Percentiles rank a stretch among this genome's conserved stretches.
Conservation (phyloP, 2,888 invertebrate genomes). For the Pollenia amentaria region DNA sequence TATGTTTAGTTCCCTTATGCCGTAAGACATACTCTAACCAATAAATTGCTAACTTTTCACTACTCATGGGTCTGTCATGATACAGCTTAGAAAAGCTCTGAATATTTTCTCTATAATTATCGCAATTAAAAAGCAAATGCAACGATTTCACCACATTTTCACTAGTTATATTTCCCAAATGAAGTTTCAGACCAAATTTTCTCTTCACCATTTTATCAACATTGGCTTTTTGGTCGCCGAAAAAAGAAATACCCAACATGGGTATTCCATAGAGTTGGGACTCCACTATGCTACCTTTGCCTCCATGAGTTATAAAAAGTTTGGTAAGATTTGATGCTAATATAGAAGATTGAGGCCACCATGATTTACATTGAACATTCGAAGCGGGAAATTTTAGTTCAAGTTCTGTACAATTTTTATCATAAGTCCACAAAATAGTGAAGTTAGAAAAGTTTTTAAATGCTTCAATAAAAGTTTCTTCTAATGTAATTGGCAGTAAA, state of each 20-base stretch:
- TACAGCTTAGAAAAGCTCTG: constrained; percentile 84
- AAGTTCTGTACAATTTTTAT: constrained; percentile 71
- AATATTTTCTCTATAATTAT: constrained; percentile 77
- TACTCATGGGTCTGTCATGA: constrained; percentile 85
- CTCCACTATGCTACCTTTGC: constrained; percentile 91
- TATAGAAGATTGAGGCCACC: constrained; percentile 89
- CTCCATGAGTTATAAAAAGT: constrained; percentile 84
- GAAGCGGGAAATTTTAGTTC: constrained; percentile 23
- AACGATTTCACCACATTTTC: constrained; percentile 72
- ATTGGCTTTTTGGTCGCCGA: constrained; percentile 92
- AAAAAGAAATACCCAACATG: constrained; percentile 90
- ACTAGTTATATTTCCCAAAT: constrained; percentile 67
- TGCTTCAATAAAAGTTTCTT: constrained; percentile 65
- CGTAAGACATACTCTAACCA: constrained; percentile 87
- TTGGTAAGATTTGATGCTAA: constrained; percentile 89
- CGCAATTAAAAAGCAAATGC: constrained; percentile 72
- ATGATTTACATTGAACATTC: constrained; percentile 83
- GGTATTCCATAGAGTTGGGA: constrained; percentile 91
- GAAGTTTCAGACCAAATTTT: constrained; percentile 84
- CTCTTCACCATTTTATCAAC: constrained; percentile 89
- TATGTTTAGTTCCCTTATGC: constrained; percentile 85
- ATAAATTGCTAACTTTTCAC: constrained; percentile 85
- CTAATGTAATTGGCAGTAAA: constrained; percentile 35
- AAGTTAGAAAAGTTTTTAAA: constrained; percentile 74
- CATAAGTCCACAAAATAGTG: constrained; percentile 78